These are phyloP conservation scores for Agelastica alni DNA, from an alignment of 2,888 invertebrate genomes.

Conservation along the genomic window DNA sequence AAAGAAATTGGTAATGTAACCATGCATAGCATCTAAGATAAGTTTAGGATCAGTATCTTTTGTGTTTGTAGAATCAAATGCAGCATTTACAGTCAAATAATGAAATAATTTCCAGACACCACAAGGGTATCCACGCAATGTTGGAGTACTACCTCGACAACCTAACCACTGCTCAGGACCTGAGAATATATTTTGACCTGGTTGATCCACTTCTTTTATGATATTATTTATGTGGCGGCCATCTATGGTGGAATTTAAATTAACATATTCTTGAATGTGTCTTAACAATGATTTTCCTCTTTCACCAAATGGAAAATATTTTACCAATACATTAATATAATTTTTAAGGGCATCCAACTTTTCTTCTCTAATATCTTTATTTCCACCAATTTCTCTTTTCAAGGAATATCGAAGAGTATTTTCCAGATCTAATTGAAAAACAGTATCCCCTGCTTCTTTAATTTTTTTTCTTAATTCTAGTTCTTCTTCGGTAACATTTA, in stretches of 20 bases:
- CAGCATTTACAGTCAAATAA: constrained; percentile 81
- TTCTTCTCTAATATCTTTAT: constrained; percentile 72
- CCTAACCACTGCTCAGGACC: constrained; percentile 68
- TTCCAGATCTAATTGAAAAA: constrained; percentile 88
- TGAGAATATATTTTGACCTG: constrained; percentile 63
- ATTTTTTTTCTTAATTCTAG: constrained; percentile 48
- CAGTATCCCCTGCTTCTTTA: constrained; percentile 60
- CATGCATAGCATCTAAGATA: constrained; percentile 81
- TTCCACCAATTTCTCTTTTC: constrained; percentile 79
- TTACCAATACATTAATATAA: constrained; percentile 71
- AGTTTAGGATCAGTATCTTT: constrained; percentile 64
- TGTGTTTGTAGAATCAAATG: constrained; percentile 46
- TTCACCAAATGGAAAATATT: constrained; percentile 78
- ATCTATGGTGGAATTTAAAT: constrained; percentile 58
- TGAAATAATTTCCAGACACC: constrained; percentile 97
- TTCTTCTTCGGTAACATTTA: constrained; percentile 34
- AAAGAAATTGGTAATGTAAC: constrained; percentile 89
- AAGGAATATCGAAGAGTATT: constrained; percentile 76
- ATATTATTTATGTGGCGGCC: constrained; percentile 66
- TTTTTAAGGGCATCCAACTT: constrained; percentile 72
- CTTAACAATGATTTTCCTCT: constrained; percentile 72
- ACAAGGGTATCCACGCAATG: constrained; percentile 88
- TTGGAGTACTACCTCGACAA: constrained; percentile 78
- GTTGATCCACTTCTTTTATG: constrained; percentile 59
- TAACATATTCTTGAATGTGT: constrained; percentile 62